Evolutionary conservation across 2,113 vertebrate genomes (phyloP).

Genomic region (Cyphomyrus plagiostoma): DNA sequence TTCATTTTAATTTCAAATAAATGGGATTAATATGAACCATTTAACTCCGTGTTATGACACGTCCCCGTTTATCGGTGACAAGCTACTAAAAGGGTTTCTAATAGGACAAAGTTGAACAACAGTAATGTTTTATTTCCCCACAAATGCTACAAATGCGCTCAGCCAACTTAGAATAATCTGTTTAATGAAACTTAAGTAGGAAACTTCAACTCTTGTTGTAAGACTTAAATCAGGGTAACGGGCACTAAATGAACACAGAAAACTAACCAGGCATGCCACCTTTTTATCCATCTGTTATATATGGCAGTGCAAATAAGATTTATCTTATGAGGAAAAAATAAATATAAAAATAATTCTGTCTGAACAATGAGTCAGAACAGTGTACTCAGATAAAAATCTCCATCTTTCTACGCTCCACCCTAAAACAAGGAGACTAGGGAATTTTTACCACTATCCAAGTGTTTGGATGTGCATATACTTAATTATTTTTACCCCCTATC

Average conservation of each 20-base stretch:
- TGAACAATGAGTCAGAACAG: neutral
- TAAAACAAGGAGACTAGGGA: neutral
- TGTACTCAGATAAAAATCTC: neutral
- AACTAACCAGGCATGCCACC: neutral
- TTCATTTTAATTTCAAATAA: slow-evolving; percentile 32
- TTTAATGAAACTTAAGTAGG: slow-evolving; percentile 20
- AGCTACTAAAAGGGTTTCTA: slow-evolving; percentile 30
- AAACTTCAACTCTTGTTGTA: neutral
- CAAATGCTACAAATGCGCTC: slow-evolving; percentile 24
- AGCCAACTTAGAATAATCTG: slow-evolving; percentile 24
- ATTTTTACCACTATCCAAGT: neutral
- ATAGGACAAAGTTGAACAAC: slow-evolving; percentile 31
- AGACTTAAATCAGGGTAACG: neutral
- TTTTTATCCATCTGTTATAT: neutral
- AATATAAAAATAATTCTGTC: neutral
- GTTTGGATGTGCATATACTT: neutral
- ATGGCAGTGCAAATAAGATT: neutral
- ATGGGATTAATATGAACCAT: slow-evolving; percentile 36
- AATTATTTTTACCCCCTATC: neutral
- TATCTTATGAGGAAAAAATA: neutral
- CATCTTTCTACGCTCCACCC: neutral
- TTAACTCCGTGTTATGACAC: slow-evolving; percentile 38
- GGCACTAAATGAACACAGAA: neutral
- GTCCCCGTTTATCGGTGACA: slow-evolving; percentile 30
- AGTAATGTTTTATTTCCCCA: slow-evolving; percentile 34